A percentile compares a stretch with the other conserved stretches of the same genome.
These are phyloP conservation scores for Threskiornis aethiopicus DNA, from an alignment of 2,797 vertebrate species.

Conservation along the genomic window DNA sequence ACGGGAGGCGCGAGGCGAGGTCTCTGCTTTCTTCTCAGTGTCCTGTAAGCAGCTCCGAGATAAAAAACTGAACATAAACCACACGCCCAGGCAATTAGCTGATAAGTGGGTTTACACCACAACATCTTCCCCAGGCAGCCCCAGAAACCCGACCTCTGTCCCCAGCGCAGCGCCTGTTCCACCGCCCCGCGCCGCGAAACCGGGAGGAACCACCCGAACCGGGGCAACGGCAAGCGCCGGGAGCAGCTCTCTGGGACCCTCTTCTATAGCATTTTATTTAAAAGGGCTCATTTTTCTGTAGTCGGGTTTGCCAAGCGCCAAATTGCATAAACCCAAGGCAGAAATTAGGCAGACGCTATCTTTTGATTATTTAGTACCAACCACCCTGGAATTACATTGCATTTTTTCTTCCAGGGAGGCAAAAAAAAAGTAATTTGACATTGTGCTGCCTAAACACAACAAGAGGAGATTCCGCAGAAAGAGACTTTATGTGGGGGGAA, in stretches of 20 bases:
- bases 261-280: too few species aligned
- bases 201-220: background rate
- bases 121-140: background rate
- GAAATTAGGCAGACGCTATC: background rate
- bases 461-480: background rate
- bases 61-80: background rate
- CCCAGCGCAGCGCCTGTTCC: background rate
- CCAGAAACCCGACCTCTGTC: background rate
- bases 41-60: background rate
- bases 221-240: background rate
- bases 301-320: background rate
- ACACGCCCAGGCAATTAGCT: too few species aligned
- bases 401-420: background rate
- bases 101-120: background rate
- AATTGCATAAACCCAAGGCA: background rate
- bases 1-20: background rate
- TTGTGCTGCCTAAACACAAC: background rate
- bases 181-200: background rate
- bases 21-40: background rate
- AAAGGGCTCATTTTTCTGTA: background rate
- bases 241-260: background rate
- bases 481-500: too few species aligned
- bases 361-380: background rate
- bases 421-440: too few species aligned
- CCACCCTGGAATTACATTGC: background rate